Evolutionary conservation across 2,113 vertebrate genomes (phyloP), one percentile per base, ranked within the genome.

Genomic region (Agapornis roseicollis): DNA sequence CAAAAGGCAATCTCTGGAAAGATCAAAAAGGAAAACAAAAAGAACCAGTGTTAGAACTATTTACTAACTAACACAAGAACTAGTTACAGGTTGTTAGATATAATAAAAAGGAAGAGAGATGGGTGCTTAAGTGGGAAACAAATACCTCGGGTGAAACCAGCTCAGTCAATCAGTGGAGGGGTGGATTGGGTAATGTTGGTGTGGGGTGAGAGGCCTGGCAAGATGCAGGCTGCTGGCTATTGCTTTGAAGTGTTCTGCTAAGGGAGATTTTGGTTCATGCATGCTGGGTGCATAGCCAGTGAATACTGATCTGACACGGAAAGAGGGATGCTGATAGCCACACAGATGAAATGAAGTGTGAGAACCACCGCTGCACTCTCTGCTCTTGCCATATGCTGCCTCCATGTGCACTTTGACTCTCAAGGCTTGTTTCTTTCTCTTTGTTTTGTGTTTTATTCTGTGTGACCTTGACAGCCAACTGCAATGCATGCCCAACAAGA

Each of bases 1-100:
- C 93, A 95, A 97, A 89, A 84, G 70, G 27, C 77, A 91, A 87
- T 66, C 84, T 79, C 89, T 29, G 11, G 24, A 87, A 78, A 41
- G 78, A 95, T 92, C 84, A 53, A 88, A 79, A 53, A 8, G 17
- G 22, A 69, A 74, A 84, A 95, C 31, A 84, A 77, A 89, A 91
- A 76, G 80, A 88, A 77, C 7, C 33, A 53, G 41, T 42, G 88
- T 80, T n/a, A 65, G 69, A 94, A 90, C 35, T 80, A 91, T 56
- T 83, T 80, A 70, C 68, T 89, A 95, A 82, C 87, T 76, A 89
- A 73, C 23, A n/a, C 41, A 53, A 92, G 39, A 82, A 82, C 66
- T 56, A 70, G 81, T n/a, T 87, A 72, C 41, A 65, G 5, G 41
- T 76, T 69, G 41, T 44, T 82, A 69, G 47, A 64, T 7, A 71